Evolutionary conservation across 2,113 vertebrate species (phyloP).

Genomic region (Epinephelus moara): DNA sequence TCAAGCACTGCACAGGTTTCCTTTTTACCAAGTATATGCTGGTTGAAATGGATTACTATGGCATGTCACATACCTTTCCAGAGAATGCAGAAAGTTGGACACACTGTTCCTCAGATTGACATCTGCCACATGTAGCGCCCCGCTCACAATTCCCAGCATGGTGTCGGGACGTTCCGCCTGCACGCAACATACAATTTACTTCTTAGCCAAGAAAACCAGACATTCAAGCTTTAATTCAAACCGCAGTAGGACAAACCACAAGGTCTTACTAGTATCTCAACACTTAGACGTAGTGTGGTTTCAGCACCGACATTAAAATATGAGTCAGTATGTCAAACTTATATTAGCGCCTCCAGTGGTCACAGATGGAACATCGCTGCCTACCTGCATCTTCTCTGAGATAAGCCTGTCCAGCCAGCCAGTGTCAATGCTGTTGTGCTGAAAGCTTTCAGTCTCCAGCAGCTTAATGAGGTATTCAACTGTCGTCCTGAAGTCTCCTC

Average conservation of each 20-base stretch:
- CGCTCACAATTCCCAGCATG: conserved; percentile 96
- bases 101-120: conserved; percentile 94
- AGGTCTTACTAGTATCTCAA: neutral
- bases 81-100: conserved; percentile 97
- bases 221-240: neutral
- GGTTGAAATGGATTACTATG: neutral
- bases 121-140: conserved; percentile 96
- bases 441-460: conserved; percentile 97
- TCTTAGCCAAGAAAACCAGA: neutral
- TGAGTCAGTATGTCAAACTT: conserved; percentile 8
- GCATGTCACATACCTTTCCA: conserved; percentile 89
- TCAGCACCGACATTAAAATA: neutral
- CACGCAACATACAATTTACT: conserved; percentile 41
- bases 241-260: neutral
- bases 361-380: neutral
- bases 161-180: conserved; percentile 97
- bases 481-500: conserved; percentile 98
- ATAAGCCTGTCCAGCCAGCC: conserved; percentile 98
- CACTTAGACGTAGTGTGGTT: neutral
- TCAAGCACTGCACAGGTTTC: neutral
- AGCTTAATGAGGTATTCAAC: conserved; percentile 98
- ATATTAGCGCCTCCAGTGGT: neutral
- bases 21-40: too few relatives aligned
- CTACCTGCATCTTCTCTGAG: conserved; percentile 98
- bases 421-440: conserved; percentile 96